These are phyloP conservation scores for Xestia sexstrigata DNA, from an alignment of 2,888 invertebrate genomes.

Conservation along the genomic window DNA sequence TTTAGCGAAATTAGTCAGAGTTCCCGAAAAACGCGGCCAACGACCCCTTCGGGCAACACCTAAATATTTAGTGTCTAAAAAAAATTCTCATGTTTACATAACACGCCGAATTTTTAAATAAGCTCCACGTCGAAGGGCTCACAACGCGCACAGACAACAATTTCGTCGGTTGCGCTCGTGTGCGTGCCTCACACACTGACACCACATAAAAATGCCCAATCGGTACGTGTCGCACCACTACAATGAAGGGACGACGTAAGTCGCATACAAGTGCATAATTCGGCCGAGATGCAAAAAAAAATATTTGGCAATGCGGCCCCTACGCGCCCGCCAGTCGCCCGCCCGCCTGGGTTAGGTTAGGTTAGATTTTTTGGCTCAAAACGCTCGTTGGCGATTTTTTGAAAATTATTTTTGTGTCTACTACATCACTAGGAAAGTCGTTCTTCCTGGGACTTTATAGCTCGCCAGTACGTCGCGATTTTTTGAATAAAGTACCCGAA, in stretches of 20 bases:
- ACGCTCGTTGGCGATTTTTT: constrained; percentile 89
- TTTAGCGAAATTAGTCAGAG: constrained; percentile 88
- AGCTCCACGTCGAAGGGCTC: constrained; percentile 84
- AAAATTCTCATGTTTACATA: constrained; percentile 89
- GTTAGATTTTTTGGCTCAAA: constrained; percentile 91
- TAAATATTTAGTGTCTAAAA: constrained; percentile 87
- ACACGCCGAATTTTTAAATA: constrained; percentile 87
- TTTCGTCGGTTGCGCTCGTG: constrained; percentile 82
- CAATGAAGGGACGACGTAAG: constrained; percentile 90
- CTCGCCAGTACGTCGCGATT: constrained; percentile 85
- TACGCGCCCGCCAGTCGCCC: constrained; percentile 90
- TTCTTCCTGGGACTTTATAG: constrained; percentile 82
- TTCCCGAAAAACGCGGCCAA: constrained; percentile 88
- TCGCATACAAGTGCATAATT: constrained; percentile 91
- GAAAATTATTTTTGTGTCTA: constrained; percentile 85
- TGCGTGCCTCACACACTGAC: constrained; percentile 86
- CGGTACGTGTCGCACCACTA: constrained; percentile 90
- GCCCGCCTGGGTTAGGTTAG: constrained; percentile 91
- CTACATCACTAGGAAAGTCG: constrained; percentile 83
- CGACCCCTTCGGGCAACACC: constrained; percentile 86
- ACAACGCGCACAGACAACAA: constrained; percentile 84
- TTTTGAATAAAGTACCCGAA: constrained; percentile 85
- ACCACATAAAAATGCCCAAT: constrained; percentile 88
- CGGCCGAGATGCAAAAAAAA: constrained; percentile 91
- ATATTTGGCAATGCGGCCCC: constrained; percentile 91